Evolutionary conservation across 1,140 invertebrate genomes (phyloP), one percentile per base, ranked within the genome.

Genomic region (Zaprionus davidi): DNA sequence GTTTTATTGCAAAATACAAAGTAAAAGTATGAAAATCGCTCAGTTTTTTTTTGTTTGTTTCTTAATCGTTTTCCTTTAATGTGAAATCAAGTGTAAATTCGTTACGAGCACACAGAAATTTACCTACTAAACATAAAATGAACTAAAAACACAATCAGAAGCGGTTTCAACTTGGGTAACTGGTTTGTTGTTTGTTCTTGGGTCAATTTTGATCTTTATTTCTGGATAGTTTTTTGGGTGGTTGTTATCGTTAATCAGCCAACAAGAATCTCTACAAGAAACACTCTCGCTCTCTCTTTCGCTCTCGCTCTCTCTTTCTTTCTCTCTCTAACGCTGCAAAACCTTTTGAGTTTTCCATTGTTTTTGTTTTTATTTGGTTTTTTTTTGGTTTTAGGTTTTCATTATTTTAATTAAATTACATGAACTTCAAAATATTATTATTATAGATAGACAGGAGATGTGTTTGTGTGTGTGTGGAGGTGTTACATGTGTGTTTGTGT

Each of bases 341-440:
- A 71, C 41, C 65, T 64, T 71, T 46, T 55, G 22, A 65, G 34
- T 60, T 69, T 76, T 74, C 44, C 59, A 31, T 49, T 73, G 46
- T 60, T 77, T 56, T 73, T 67, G 53, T 59, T 59, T 71, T 79
- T 72, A 64, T 73, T 60, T 63, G 67, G 71, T 58, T 56, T 63
- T 71, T 76, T 76, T 78, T 82, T 79, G 71, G 64, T 81, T 82
- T 90, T 65, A 85, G 85, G 85, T 90, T 46, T 46, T 90, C 85
- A 90, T 90, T 90, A 90, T 90, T 90, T 90, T 90, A 90, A 90
- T 90, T 90, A 90, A 90, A 90, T 90, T 90, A 90, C 85, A 90
- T 90, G 85, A 90, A 90, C 85, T 90, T 90, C 85, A 90, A 90
- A 90, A 90, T 90, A 90, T 81, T 87, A 87, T 86, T 90, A 90